phyloP scores from a whole-genome alignment of 2,113 vertebrate genomes.

The Centropus unirufus region DNA sequence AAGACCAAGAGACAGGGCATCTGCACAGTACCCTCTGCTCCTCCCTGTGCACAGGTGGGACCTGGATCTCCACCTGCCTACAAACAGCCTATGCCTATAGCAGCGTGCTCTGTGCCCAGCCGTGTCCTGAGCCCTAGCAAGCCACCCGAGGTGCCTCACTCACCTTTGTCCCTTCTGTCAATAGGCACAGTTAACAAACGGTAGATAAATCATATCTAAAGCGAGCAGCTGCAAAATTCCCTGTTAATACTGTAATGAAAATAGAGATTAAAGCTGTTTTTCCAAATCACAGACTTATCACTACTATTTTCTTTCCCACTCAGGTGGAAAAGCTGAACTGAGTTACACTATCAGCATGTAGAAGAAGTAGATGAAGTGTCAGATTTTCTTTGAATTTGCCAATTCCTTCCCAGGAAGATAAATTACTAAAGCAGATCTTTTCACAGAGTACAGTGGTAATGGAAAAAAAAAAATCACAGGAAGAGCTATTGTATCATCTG shows the following conservation, averaged over 20 bases:
- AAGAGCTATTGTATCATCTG: slow-evolving; percentile 21
- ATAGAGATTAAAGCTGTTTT: neutral
- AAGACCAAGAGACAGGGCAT: neutral
- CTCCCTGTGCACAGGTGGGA: neutral
- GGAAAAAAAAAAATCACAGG: slow-evolving; percentile 4
- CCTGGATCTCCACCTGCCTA: neutral
- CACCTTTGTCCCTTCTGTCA: neutral
- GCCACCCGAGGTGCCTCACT: neutral
- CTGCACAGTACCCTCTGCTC: neutral
- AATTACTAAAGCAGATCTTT: slow-evolving; percentile 29
- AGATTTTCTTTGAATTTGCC: slow-evolving; percentile 34
- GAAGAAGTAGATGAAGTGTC: neutral
- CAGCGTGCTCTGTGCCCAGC: neutral
- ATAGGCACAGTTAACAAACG: neutral
- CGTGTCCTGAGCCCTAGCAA: neutral
- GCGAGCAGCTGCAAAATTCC: neutral
- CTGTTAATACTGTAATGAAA: neutral
- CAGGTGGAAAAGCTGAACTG: neutral
- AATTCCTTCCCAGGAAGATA: slow-evolving; percentile 38
- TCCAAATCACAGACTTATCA: neutral
- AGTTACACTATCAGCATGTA: neutral
- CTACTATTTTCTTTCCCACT: neutral
- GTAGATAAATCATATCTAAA: neutral
- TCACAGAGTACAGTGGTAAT: slow-evolving; percentile 7
- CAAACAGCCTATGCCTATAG: neutral